These are phyloP conservation scores for Drosophila kikkawai DNA, from an alignment of 1,140 invertebrate genomes.

Conservation along the genomic window DNA sequence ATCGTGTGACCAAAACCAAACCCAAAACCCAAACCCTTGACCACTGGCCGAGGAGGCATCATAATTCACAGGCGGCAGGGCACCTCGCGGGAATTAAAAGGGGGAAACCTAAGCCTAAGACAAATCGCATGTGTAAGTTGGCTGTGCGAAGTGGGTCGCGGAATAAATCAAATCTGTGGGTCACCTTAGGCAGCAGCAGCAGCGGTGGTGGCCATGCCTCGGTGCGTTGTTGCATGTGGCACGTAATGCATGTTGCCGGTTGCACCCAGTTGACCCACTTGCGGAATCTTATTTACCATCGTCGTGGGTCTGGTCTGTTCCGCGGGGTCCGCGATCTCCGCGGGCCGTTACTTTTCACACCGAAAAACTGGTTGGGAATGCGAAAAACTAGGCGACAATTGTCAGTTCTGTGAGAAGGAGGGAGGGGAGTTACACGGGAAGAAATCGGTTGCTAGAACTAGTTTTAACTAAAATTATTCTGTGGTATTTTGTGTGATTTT, in stretches of 20 bases:
- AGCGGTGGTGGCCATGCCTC: constrained; percentile 39
- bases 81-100: constrained; percentile 7
- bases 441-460: not conserved
- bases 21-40: constrained; percentile 18
- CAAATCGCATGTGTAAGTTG: constrained; percentile 46
- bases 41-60: constrained; percentile 45
- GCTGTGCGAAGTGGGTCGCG: constrained; percentile 47
- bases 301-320: constrained; percentile 1
- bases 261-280: constrained; percentile 66
- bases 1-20: constrained; percentile 48
- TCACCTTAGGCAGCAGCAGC: constrained; percentile 25
- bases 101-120: constrained; percentile 31
- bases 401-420: constrained; percentile 14
- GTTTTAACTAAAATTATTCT: not conserved
- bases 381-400: constrained; percentile 75
- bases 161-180: constrained; percentile 76
- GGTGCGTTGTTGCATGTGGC: constrained; percentile 60
- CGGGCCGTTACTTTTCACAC: constrained; percentile 74
- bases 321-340: constrained; percentile 8
- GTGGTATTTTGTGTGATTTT: too few species aligned
- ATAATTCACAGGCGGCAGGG: constrained; percentile 41
- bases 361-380: constrained; percentile 66
- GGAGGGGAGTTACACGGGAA: not conserved
- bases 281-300: constrained; percentile 40
- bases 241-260: constrained; percentile 41